Percentiles rank a stretch among this genome's conserved stretches.
These are phyloP conservation scores for Lepidocyrtinus sp. DNA, from an alignment of 2,888 invertebrate species.

Conservation along the genomic window DNA sequence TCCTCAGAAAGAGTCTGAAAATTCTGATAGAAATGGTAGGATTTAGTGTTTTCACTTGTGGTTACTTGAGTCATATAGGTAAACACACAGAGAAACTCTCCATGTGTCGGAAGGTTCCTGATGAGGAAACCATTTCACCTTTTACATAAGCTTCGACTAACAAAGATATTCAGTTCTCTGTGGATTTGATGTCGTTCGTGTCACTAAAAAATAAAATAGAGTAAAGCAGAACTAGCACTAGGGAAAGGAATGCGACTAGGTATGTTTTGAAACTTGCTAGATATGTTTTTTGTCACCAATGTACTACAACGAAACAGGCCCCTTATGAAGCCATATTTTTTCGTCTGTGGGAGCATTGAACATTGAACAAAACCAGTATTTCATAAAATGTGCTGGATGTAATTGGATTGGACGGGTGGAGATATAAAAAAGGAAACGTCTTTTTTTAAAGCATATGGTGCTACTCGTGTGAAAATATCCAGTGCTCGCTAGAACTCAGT, in stretches of 20 bases:
- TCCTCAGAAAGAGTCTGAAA: no score
- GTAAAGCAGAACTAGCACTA: background rate
- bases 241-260: background rate
- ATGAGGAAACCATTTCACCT: background rate
- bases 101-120: background rate
- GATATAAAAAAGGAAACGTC: background rate
- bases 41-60: conserved; percentile 16
- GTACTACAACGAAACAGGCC: background rate
- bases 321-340: background rate
- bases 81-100: background rate
- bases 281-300: background rate
- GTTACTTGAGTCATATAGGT: background rate
- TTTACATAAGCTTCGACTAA: background rate
- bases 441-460: background rate
- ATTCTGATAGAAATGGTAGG: background rate
- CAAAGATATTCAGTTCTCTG: conserved; percentile 6
- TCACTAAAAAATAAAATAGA: background rate
- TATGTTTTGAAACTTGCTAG: no score
- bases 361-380: background rate
- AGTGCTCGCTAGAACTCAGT: background rate
- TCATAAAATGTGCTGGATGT: conserved; percentile 1
- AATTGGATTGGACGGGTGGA: conserved; percentile 23
- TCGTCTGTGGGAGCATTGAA: no score
- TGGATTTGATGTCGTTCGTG: background rate
- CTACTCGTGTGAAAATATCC: background rate